phyloP scores from a whole-genome alignment of 2,888 invertebrate genomes.

The Rhingia campestris region DNA sequence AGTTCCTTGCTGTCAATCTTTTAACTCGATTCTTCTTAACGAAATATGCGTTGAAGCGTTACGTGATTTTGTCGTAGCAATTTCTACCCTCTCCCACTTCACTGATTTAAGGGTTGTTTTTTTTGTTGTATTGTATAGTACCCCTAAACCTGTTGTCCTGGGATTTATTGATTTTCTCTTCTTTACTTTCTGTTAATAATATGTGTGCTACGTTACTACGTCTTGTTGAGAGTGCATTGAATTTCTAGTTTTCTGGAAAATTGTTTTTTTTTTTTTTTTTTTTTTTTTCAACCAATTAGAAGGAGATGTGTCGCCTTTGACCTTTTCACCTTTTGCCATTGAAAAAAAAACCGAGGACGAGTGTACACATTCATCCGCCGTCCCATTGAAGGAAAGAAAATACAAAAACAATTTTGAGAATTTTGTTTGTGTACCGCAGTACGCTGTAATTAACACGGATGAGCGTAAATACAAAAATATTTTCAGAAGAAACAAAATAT shows the following conservation, averaged over 20 bases:
- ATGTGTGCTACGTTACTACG: not conserved
- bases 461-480: slow-evolving; percentile 5
- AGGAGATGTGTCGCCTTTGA: slow-evolving; percentile 38
- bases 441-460: slow-evolving; percentile 43
- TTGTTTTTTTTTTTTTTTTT: too few relatives aligned
- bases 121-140: not conserved
- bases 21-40: not conserved
- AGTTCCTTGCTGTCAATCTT: not conserved
- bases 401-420: slow-evolving; percentile 21
- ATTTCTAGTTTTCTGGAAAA: not conserved
- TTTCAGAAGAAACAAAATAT: slow-evolving; percentile 22
- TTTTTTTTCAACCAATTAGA: not conserved
- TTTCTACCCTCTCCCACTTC: not conserved
- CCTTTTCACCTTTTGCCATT: slow-evolving; percentile 44
- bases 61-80: not conserved
- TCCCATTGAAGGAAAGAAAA: too few relatives aligned
- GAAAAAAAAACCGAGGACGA: not conserved
- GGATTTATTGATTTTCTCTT: slow-evolving; percentile 54
- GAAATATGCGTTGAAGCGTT: slow-evolving; percentile 6
- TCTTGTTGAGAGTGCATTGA: not conserved
- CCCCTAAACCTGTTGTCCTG: slow-evolving; percentile 39
- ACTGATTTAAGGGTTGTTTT: slow-evolving; percentile 2
- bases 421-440: slow-evolving; percentile 14
- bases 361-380: too few relatives aligned
- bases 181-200: not conserved